A percentile compares a stretch with the other conserved stretches of the same genome.
Conservation (phyloP, 2,888 invertebrate species). For the Calephelis perditalis region DNA sequence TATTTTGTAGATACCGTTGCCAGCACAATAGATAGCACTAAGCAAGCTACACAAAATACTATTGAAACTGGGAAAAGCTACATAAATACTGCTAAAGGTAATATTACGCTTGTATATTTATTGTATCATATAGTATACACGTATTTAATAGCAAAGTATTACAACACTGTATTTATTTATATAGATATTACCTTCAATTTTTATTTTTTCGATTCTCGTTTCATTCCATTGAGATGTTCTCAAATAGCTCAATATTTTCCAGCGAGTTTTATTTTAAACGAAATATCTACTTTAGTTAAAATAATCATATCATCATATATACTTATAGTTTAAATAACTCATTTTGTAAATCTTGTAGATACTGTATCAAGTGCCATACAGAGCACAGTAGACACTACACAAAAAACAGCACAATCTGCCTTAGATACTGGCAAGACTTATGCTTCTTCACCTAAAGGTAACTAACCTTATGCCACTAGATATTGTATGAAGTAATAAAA, state of each 20-base stretch:
- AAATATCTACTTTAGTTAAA: too few relatives aligned
- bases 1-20: constrained; percentile 52
- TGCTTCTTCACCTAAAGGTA: constrained; percentile 18
- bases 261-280: too few relatives aligned
- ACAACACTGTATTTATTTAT: too few relatives aligned
- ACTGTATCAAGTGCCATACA: constrained; percentile 41
- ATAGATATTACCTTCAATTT: too few relatives aligned
- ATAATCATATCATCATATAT: too few relatives aligned
- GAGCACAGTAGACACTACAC: constrained; percentile 38
- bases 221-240: too few relatives aligned
- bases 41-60: constrained; percentile 61
- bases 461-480: neutral
- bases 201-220: too few relatives aligned
- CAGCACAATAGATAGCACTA: constrained; percentile 61
- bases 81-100: constrained; percentile 59
- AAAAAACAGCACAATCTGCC: constrained; percentile 44
- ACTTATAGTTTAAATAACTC: too few relatives aligned
- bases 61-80: constrained; percentile 51
- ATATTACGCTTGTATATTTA: constrained; percentile 15
- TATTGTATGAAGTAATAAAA: neutral
- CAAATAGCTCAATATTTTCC: too few relatives aligned
- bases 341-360: constrained; percentile 39
- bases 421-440: constrained; percentile 26
- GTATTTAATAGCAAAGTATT: too few relatives aligned
- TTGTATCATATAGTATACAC: too few relatives aligned